Evolutionary conservation across 2,113 vertebrate species (phyloP).

Genomic region (Arizona elegans): DNA sequence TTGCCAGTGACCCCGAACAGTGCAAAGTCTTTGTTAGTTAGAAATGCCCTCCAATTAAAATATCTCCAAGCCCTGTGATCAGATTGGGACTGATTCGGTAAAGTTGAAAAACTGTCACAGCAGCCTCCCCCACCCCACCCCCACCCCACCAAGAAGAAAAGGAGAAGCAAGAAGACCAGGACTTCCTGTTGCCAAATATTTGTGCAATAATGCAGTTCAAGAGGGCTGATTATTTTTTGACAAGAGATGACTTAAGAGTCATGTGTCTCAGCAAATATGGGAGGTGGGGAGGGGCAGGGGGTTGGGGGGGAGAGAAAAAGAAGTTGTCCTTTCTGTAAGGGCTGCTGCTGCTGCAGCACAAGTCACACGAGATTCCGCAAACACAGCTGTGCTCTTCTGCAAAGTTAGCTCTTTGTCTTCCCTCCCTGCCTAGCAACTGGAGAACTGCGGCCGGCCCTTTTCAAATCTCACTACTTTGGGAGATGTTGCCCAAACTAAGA

Average conservation of each 20-base stretch:
- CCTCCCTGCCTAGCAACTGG: not conserved
- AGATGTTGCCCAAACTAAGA: not conserved
- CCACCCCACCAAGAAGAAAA: not conserved
- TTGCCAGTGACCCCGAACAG: not conserved
- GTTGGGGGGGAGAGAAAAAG: not conserved
- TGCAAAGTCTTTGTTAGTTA: not conserved
- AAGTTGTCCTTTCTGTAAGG: not conserved
- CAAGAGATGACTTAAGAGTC: not conserved
- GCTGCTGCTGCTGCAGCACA: not conserved
- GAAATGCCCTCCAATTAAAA: not conserved
- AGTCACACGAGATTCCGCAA: not conserved
- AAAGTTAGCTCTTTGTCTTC: not conserved
- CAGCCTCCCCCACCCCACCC: not conserved
- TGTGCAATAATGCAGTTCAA: not conserved
- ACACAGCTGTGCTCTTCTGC: too few relatives aligned
- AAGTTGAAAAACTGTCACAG: not conserved
- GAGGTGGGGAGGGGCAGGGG: not conserved
- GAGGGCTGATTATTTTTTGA: not conserved
- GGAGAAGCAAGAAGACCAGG: not conserved
- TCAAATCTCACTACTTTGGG: not conserved
- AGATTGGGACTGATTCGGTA: not conserved
- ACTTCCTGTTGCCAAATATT: slow-evolving; percentile 32
- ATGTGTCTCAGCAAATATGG: not conserved
- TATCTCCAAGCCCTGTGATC: not conserved
- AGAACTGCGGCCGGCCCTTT: not conserved